Evolutionary conservation across 2,888 invertebrate genomes (phyloP), one percentile per base, ranked within the genome.

Genomic region (Tenthredo mesomela): DNA sequence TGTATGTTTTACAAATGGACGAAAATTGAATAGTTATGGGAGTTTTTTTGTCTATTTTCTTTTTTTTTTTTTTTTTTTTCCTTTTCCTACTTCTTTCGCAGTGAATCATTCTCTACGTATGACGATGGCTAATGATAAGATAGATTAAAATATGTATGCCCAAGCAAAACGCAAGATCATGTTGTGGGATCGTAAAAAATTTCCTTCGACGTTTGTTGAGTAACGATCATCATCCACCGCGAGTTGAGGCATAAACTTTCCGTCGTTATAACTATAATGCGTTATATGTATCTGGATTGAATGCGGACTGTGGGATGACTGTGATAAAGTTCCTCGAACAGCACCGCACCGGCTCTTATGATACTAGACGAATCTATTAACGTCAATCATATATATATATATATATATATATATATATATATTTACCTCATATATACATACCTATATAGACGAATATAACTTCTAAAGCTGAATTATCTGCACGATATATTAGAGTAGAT

Each of bases 331-430:
- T 73, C 7, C 21, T 10, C 29, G 21, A 43, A 73, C 71, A 43
- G 43, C 21, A 73, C 10, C 71, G n/a, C n/a, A 73, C 21, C 29
- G 3, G 37, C 2, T 25, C 21, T 21, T 21, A 25, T 25, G 21
- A 18, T 47, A 75, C 21, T 54, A 54, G 77, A 33, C 47, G 77
- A 54, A 77, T 77, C 77, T 77, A 77, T 77, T 54, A 77, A 77
- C 54, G 77, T 54, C 77, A 77, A 77, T 77, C 77, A 77, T 75
- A 75, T 15, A 25, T 3, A 54, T 54, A 15, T 15, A n/a, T 47
- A n/a, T 54, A 54, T 7, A 29, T 2, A n/a, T 54, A 54, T n/a
- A n/a, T 54, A 33, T n/a, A n/a, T n/a, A n/a, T n/a, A n/a, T n/a
- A n/a, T n/a, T n/a, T n/a, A 25, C 21, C n/a, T 25, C 3, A 54